Evolutionary conservation across 2,113 vertebrate species (phyloP), one percentile per base, ranked within the genome.

Genomic region (Amphiprion ocellaris): DNA sequence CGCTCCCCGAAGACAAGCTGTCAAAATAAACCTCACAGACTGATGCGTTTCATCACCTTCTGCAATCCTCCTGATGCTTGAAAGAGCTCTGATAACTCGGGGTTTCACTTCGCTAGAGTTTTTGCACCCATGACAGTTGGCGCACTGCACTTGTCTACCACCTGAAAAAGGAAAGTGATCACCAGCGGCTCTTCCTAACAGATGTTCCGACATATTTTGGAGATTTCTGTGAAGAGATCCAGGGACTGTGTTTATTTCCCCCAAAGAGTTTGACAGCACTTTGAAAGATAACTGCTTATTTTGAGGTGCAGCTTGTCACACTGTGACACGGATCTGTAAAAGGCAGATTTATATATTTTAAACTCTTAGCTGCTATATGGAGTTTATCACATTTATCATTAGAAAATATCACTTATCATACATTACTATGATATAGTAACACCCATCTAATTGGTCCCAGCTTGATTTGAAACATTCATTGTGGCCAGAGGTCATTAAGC

Each of bases 11-110:
- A 23, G 66, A 83, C 2, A 11, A 73, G 53, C 70, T 63, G 82
- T 81, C 85, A 83, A 46, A 78, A 53, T 17, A 55, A 50, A 54
- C 6, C 15, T 56, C 62, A 78, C 66, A 75, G 76, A 58, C 64
- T 55, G 64, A 71, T 55, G 55, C 0, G 23, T 23, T 19, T 54
- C 47, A 56, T 72, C 70, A 65, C 78, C 63, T 63, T 19, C 21
- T 24, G 33, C 61, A 49, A 63, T 41, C 68, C 76, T 59, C 82
- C 79, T 2, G 87, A n/a, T 4, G 58, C 49, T 75, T 44, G 52
- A 46, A 76, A 63, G 46, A 82, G 79, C 79, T 52, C 24, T 8
- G 66, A 54, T 62, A 74, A 77, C 44, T 85, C 11, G 0, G 21
- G 8, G 75, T 74, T 71, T 75, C 53, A 61, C 61, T 80, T 71